These are phyloP conservation scores for Muscina levida DNA, from an alignment of 2,888 invertebrate genomes.

Conservation along the genomic window DNA sequence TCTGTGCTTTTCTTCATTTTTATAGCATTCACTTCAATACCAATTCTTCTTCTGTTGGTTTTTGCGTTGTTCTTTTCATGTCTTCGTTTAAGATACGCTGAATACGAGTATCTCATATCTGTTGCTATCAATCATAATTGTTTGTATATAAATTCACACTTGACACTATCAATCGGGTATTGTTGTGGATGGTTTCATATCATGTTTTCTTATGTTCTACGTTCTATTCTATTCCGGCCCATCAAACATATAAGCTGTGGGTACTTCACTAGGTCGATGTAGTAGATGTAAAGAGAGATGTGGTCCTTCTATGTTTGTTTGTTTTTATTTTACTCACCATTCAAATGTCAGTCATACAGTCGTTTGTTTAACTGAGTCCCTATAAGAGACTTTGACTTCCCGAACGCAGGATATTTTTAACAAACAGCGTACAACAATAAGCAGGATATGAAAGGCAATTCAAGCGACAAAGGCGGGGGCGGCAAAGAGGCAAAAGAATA, in stretches of 20 bases:
- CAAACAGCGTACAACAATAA: background rate
- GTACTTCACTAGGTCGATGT: slow-evolving; percentile 1
- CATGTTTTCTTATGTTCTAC: slow-evolving; percentile 27
- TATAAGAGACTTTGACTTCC: background rate
- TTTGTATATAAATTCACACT: slow-evolving; percentile 59
- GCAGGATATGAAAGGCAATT: slow-evolving; percentile 21
- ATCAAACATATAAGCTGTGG: background rate
- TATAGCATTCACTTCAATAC: no score
- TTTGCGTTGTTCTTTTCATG: slow-evolving; percentile 14
- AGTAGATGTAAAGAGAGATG: no score
- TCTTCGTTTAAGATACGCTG: slow-evolving; percentile 12
- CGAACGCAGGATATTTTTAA: slow-evolving; percentile 26
- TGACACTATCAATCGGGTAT: slow-evolving; percentile 51
- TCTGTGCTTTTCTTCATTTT: slow-evolving; percentile 1
- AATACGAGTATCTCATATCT: slow-evolving; percentile 42
- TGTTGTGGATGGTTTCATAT: slow-evolving; percentile 20
- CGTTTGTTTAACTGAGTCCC: slow-evolving; percentile 1
- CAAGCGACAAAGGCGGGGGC: background rate
- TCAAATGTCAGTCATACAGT: slow-evolving; percentile 33
- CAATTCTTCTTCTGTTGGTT: background rate
- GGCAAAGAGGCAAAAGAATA: background rate
- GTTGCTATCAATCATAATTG: slow-evolving; percentile 61
- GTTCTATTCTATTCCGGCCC: background rate
- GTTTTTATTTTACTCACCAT: slow-evolving; percentile 16
- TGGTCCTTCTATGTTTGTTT: background rate